Evolutionary conservation across 2,797 vertebrate species (phyloP), one percentile per base, ranked within the genome.

Genomic region (Anguilla pacifica): DNA sequence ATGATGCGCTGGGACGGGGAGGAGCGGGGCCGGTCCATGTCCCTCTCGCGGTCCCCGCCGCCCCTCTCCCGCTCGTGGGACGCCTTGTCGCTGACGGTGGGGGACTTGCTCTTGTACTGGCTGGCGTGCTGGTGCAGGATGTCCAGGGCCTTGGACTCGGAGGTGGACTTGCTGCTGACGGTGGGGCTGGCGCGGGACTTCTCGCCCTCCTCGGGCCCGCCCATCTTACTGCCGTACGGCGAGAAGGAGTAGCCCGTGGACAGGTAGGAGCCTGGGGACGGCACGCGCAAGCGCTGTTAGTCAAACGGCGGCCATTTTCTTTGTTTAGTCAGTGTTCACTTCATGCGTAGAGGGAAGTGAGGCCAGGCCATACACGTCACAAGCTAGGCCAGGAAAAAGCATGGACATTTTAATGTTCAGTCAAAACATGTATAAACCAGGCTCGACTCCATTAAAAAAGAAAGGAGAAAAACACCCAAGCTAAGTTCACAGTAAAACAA

Each of bases 71-170:
- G 91, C 90, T 99, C 98, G 88, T 98, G 98, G 90, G 97, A 93
- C 0, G 96, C 93, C 95, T 99, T 99, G 94, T 99, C 99, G 0
- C 97, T 96, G 90, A 99, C 98, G 83, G 99, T 99, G 87, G 98
- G 99, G 0, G 99, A 99, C 94, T 99, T 99, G 97, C 97, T 99
- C 95, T 98, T 98, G 95, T 99, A 99, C 93, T 99, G 98, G 95
- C 97, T 99, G 95, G 97, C 97, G 0, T 98, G 98, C 92, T 98
- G 98, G 95, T 99, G 98, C 93, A 99, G 94, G 95, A 98, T 98
- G 90, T 99, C 98, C 94, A 99, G 95, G 88, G 98, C 98, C 96
- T 99, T 99, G 94, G 98, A 97, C 93, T 99, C 98, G 0, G 97
- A 97, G 90, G 96, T 96, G 61, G 96, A 96, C 94, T 99, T 99